Conservation (phyloP, 2,888 invertebrate species). For the Drosophila eohydei region DNA sequence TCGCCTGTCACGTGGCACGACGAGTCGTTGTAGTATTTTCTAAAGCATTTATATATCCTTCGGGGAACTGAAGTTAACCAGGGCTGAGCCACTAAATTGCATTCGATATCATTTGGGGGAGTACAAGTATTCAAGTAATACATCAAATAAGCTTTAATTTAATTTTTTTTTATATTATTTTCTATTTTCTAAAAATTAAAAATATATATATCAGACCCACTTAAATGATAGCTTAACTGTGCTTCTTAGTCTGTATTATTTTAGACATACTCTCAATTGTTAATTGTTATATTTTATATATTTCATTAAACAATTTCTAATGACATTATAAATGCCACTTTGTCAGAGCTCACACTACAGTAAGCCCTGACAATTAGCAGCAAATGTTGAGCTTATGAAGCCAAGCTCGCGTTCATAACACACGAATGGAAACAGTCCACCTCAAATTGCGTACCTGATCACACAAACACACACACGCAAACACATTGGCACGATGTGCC, state of each 20-base stretch:
- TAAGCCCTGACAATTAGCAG: constrained; percentile 38
- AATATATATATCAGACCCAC: too few species aligned
- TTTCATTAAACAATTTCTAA: neutral
- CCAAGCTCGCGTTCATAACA: constrained; percentile 30
- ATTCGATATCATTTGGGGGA: neutral
- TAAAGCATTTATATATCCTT: neutral
- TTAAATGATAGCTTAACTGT: too few species aligned
- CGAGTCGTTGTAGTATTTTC: constrained; percentile 4
- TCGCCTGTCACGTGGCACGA: constrained; percentile 32
- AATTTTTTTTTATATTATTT: too few species aligned
- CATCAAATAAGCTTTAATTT: too few species aligned
- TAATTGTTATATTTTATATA: too few species aligned
- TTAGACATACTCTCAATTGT: too few species aligned
- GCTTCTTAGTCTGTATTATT: too few species aligned
- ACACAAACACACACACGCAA: neutral
- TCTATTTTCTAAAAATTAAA: too few species aligned
- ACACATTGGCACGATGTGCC: constrained; percentile 14
- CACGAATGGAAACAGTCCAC: constrained; percentile 22
- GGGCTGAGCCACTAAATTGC: neutral
- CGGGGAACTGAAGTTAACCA: neutral
- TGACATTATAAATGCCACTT: neutral
- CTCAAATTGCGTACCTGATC: constrained; percentile 24
- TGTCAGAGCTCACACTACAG: neutral
- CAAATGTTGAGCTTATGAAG: constrained; percentile 35
- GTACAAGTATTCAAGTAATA: too few species aligned